Percentiles rank a stretch among this genome's conserved stretches.
phyloP scores from a whole-genome alignment of 2,113 vertebrate genomes.

The Cololabis saira region DNA sequence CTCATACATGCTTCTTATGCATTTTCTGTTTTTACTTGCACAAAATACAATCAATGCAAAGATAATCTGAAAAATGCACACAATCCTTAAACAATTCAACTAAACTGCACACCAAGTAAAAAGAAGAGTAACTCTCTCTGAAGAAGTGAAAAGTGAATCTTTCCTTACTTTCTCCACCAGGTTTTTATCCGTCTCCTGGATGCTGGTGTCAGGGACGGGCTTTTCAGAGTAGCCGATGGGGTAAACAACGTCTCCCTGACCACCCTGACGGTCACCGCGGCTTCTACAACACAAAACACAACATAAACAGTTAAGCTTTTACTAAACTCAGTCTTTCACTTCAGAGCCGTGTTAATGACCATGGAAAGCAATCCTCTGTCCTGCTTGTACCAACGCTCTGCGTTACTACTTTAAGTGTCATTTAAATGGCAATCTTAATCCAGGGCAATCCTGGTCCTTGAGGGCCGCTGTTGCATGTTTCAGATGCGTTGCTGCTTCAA shows the following conservation, averaged over 20 bases:
- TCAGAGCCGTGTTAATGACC: background rate
- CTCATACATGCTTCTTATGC: too few relatives aligned
- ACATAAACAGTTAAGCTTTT: background rate
- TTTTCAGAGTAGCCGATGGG: slow-evolving; percentile 95
- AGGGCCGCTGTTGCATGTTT: too few relatives aligned
- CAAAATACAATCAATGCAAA: too few relatives aligned
- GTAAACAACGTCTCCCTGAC: slow-evolving; percentile 88
- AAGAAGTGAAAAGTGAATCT: background rate
- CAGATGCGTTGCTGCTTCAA: too few relatives aligned
- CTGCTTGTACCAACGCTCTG: too few relatives aligned
- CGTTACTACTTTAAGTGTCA: too few relatives aligned
- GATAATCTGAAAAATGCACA: too few relatives aligned
- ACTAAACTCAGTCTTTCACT: background rate
- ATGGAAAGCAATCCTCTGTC: background rate
- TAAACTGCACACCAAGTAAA: background rate
- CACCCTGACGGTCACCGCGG: slow-evolving; percentile 84
- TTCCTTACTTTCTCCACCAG: slow-evolving; percentile 91
- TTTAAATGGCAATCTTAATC: too few relatives aligned
- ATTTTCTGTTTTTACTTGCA: too few relatives aligned
- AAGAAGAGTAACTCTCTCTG: background rate
- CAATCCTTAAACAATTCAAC: too few relatives aligned
- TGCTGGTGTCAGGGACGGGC: slow-evolving; percentile 92
- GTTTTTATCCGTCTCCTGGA: slow-evolving; percentile 95
- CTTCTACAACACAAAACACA: slow-evolving; percentile 68
- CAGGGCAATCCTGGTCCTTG: too few relatives aligned